Evolutionary conservation across 2,113 vertebrate species (phyloP).

Genomic region (Cathartes aura): DNA sequence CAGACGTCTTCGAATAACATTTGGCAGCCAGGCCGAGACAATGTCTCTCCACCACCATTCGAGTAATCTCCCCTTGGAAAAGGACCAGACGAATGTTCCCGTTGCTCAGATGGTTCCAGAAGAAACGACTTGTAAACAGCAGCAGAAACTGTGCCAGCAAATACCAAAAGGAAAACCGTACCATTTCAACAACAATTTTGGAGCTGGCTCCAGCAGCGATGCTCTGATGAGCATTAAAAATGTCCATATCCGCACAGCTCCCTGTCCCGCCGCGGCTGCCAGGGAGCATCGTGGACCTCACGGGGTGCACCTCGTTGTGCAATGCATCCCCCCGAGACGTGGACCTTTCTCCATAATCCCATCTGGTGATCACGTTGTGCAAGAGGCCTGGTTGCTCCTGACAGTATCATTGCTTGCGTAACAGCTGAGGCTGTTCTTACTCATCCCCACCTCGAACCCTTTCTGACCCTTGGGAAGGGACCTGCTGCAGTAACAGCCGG

Average conservation of each 20-base stretch:
- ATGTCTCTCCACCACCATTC: neutral
- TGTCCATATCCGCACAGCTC: neutral
- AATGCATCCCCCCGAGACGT: rapidly evolving
- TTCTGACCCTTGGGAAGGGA: neutral
- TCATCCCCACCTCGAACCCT: neutral
- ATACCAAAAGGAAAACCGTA: neutral
- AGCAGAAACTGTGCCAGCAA: neutral
- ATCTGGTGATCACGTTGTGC: neutral
- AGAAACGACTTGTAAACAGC: neutral
- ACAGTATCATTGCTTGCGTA: neutral
- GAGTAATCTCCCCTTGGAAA: neutral
- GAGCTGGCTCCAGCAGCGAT: neutral
- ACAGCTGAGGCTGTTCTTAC: neutral
- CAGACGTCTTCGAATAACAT: neutral
- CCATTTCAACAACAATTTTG: neutral
- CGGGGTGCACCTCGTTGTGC: neutral
- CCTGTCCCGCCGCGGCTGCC: neutral
- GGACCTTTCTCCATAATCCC: neutral
- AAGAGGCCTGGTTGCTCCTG: neutral
- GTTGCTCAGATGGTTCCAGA: neutral
- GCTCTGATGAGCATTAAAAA: neutral
- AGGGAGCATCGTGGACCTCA: neutral
- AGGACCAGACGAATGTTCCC: neutral
- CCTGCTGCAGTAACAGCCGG: neutral
- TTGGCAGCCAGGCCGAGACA: neutral